Conservation (phyloP, 2,113 vertebrate species). For the Coptodon bakossiorum region DNA sequence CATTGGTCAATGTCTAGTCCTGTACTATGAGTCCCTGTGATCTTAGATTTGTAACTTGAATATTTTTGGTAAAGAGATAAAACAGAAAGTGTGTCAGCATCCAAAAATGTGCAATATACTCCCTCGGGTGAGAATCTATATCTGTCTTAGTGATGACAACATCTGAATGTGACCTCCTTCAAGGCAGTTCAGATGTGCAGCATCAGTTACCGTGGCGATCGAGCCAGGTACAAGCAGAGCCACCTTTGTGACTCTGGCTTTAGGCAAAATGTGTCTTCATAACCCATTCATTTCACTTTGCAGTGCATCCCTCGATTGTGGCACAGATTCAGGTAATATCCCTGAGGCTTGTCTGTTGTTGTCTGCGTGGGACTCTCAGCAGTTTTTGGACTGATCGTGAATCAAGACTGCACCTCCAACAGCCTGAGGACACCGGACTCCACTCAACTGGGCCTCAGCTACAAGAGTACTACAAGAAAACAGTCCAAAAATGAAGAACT, state of each 20-base stretch:
- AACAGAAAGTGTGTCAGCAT: not conserved
- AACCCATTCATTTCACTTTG: not conserved
- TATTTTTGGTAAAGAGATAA: not conserved
- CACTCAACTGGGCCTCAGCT: not conserved
- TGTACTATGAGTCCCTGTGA: not conserved
- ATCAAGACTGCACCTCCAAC: not conserved
- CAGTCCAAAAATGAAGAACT: not conserved
- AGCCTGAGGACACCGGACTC: not conserved
- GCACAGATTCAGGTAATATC: not conserved
- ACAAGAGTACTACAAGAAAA: not conserved
- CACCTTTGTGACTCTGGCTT: not conserved
- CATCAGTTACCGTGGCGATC: not conserved
- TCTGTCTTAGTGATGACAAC: not conserved
- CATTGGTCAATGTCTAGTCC: not conserved
- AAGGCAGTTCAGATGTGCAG: not conserved
- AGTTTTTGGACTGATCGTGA: not conserved
- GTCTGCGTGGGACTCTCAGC: rapidly evolving
- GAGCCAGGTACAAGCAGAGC: not conserved
- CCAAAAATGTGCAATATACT: not conserved
- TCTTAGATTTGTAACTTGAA: not conserved
- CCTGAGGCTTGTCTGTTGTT: not conserved
- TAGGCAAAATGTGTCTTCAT: not conserved
- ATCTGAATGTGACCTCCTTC: not conserved
- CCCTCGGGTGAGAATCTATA: not conserved
- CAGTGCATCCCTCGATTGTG: not conserved